Evolutionary conservation across 1,140 invertebrate species (phyloP).

Genomic region (Drosophila kepulauana): DNA sequence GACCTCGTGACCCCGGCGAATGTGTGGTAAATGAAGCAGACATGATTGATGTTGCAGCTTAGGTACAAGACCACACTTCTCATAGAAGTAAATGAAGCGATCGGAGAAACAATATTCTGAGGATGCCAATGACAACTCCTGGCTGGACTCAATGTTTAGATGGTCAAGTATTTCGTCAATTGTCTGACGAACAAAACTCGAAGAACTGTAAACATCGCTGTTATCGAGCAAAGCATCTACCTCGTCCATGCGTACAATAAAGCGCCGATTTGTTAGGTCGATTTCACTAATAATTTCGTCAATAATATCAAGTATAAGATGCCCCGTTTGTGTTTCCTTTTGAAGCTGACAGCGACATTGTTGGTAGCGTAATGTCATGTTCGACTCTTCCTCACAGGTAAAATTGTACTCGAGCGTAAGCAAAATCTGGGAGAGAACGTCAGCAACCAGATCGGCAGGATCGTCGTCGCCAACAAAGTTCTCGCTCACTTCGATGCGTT

Average conservation of each 20-base stretch:
- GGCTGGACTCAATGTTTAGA: constrained; percentile 69
- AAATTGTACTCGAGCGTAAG: constrained; percentile 67
- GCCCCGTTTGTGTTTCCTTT: constrained; percentile 27
- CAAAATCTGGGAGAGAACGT: constrained; percentile 68
- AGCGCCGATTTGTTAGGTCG: constrained; percentile 58
- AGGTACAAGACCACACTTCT: constrained; percentile 54
- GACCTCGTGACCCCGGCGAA: constrained; percentile 52
- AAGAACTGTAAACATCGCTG: constrained; percentile 34
- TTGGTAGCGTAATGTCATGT: constrained; percentile 68
- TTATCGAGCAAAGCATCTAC: background rate
- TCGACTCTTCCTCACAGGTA: constrained; percentile 59
- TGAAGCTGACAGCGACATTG: constrained; percentile 61
- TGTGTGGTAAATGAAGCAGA: constrained; percentile 62
- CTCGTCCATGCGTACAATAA: constrained; percentile 18
- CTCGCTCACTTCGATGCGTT: constrained; percentile 51
- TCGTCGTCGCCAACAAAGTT: constrained; percentile 56
- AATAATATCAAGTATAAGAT: constrained; percentile 55
- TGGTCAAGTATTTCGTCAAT: constrained; percentile 54
- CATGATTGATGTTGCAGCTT: constrained; percentile 24
- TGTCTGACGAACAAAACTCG: constrained; percentile 55
- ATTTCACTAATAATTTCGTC: constrained; percentile 73
- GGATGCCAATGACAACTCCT: constrained; percentile 55
- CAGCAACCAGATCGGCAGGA: constrained; percentile 41
- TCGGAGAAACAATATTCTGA: constrained; percentile 67
- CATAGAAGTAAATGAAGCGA: constrained; percentile 70